Evolutionary conservation across 2,797 vertebrate species (phyloP).

Genomic region (Sylvia borin): DNA sequence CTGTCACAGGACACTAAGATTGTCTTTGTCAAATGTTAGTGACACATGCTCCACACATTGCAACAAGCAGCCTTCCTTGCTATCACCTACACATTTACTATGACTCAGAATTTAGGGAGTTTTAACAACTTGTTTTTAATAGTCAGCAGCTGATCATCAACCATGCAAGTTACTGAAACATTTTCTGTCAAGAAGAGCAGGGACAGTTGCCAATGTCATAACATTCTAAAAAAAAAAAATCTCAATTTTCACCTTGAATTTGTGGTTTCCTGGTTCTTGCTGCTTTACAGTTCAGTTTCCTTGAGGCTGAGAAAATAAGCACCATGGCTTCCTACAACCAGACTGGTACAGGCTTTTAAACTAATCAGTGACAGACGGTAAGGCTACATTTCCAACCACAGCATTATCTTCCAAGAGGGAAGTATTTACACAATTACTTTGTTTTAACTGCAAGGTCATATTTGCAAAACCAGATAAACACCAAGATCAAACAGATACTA

Average conservation of each 20-base stretch:
- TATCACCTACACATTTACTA: not conserved
- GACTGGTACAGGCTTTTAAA: not conserved
- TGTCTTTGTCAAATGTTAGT: not conserved
- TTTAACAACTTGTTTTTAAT: not conserved
- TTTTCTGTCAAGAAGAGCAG: not conserved
- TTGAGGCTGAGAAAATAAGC: not conserved
- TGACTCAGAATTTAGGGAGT: conserved; percentile 27
- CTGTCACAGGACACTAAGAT: not conserved
- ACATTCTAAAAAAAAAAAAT: not conserved
- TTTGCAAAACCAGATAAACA: conserved; percentile 44
- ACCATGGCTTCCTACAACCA: not conserved
- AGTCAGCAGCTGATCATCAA: conserved; percentile 24
- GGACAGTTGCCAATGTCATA: not conserved
- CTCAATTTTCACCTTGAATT: not conserved
- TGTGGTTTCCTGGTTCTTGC: not conserved
- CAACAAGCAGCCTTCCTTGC: not conserved
- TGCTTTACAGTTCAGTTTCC: not conserved
- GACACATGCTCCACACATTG: not conserved
- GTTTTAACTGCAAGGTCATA: conserved; percentile 13
- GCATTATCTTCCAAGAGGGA: not conserved
- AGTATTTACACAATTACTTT: not conserved
- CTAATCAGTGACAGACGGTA: not conserved
- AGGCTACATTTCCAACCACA: not conserved
- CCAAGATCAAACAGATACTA: conserved; percentile 8
- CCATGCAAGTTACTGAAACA: not conserved